Conservation (phyloP, 2,888 invertebrate genomes). For the Drosophila falleni region DNA sequence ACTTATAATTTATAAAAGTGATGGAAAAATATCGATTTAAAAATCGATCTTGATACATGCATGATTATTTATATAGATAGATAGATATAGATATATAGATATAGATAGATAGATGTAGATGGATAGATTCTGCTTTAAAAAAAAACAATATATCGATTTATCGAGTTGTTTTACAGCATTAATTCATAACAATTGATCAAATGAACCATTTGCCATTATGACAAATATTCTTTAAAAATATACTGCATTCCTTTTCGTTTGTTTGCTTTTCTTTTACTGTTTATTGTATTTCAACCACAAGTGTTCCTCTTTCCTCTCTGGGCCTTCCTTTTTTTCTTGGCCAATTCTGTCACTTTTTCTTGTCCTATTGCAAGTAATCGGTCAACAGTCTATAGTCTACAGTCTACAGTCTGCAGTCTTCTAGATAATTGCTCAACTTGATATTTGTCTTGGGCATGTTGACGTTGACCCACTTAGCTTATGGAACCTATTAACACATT, state of each 20-base stretch:
- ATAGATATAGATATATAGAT: too few relatives aligned
- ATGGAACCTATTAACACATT: slow-evolving; percentile 79
- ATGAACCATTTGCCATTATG: neutral
- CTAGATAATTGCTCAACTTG: slow-evolving; percentile 46
- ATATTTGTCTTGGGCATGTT: slow-evolving; percentile 65
- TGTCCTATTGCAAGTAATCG: slow-evolving; percentile 8
- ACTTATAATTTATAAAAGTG: too few relatives aligned
- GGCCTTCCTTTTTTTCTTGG: neutral
- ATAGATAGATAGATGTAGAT: too few relatives aligned
- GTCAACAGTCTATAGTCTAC: neutral
- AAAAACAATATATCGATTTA: too few relatives aligned
- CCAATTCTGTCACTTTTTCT: neutral
- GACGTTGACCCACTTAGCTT: slow-evolving; percentile 76
- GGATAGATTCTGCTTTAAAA: too few relatives aligned
- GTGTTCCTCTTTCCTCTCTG: neutral
- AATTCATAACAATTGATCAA: neutral
- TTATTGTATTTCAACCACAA: neutral
- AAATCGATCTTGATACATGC: too few relatives aligned
- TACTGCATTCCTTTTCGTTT: neutral
- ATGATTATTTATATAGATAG: too few relatives aligned
- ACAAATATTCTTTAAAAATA: neutral
- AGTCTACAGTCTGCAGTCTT: slow-evolving; percentile 23
- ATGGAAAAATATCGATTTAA: too few relatives aligned
- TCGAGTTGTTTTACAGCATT: too few relatives aligned
- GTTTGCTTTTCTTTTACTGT: too few relatives aligned